These are phyloP conservation scores for Steatornis caripensis DNA, from an alignment of 2,113 vertebrate genomes.

Conservation along the genomic window DNA sequence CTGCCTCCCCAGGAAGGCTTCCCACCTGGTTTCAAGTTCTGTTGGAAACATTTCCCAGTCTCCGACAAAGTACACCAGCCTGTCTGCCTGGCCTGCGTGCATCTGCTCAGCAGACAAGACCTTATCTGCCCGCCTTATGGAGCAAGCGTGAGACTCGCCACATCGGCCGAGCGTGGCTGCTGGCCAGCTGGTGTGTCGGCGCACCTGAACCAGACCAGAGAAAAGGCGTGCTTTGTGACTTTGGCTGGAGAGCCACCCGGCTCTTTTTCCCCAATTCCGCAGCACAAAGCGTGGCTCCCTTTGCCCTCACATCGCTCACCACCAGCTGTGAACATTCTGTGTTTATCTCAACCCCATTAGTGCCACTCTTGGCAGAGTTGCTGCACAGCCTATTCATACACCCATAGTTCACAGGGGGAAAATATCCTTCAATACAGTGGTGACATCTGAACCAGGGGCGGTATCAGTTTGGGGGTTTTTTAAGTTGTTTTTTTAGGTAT, in stretches of 20 bases:
- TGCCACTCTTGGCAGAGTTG: not conserved
- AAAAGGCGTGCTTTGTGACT: not conserved
- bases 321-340: not conserved
- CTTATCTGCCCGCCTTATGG: not conserved
- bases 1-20: not conserved
- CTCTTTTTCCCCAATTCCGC: fast-evolving
- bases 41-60: not conserved
- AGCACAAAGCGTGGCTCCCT: fast-evolving
- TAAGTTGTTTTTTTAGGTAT: not conserved
- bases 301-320: not conserved
- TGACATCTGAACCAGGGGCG: not conserved
- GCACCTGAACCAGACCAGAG: not conserved
- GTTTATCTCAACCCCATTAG: not conserved
- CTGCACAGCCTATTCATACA: not conserved
- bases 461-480: not conserved
- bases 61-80: not conserved
- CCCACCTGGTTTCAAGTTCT: not conserved
- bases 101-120: not conserved
- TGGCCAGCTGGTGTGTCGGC: too few relatives aligned
- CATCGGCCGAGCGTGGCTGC: not conserved
- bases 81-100: fast-evolving
- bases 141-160: not conserved
- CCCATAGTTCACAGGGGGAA: not conserved
- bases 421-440: not conserved
- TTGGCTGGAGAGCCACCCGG: not conserved